Percentiles rank a stretch among this genome's conserved stretches.
phyloP scores from a whole-genome alignment of 2,888 invertebrate genomes.

The Enchytraeus crypticus region DNA sequence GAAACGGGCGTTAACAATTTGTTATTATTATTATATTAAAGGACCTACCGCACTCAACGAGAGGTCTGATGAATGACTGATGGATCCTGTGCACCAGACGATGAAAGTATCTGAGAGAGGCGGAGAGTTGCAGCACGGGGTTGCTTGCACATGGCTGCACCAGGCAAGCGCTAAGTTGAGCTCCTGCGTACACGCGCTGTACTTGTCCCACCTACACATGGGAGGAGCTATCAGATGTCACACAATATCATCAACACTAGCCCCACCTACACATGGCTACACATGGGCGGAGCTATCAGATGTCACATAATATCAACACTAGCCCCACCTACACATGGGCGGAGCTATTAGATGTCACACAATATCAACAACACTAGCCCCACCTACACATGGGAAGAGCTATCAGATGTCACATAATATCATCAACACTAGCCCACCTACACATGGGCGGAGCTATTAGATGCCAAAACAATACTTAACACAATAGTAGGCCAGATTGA shows the following conservation, averaged over 20 bases:
- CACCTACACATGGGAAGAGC: conserved; percentile 32
- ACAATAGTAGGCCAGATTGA: too few species aligned
- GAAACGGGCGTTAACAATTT: too few species aligned
- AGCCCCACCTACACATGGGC: too few species aligned
- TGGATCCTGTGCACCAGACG: conserved; percentile 34
- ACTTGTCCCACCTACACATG: conserved; percentile 41
- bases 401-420: neutral
- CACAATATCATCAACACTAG: too few species aligned
- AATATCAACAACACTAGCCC: too few species aligned
- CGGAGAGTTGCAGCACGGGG: conserved; percentile 40
- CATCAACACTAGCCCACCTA: too few species aligned
- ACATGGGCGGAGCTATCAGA: too few species aligned
- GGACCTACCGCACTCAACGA: conserved; percentile 18
- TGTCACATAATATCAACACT: too few species aligned
- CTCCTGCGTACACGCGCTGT: conserved; percentile 39
- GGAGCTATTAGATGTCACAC: too few species aligned
- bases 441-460: too few species aligned
- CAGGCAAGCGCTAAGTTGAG: conserved; percentile 37
- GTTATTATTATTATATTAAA: neutral
- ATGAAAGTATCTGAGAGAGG: conserved; percentile 38
- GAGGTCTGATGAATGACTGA: conserved; percentile 34
- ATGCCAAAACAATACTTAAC: too few species aligned
- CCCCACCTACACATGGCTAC: too few species aligned
- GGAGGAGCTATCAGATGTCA: neutral
- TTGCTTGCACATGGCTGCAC: conserved; percentile 18